Base-by-base conservation (phyloP, 2,888 invertebrate genomes). In the Drosophila phalerata region DNA sequence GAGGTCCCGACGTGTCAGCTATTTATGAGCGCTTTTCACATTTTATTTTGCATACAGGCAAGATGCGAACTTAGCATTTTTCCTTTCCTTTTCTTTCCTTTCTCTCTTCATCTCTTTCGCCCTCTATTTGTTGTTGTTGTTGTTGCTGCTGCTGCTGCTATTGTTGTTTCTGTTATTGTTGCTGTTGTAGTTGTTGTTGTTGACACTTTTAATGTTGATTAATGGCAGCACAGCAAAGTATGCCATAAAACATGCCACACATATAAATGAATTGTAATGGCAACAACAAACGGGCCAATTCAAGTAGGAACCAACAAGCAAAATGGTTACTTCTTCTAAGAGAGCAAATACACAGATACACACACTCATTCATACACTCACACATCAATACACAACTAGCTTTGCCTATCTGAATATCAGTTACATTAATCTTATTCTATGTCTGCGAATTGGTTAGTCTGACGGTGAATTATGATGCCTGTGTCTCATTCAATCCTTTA, bases 181-280 rank as follows among this genome's bases (percentile, higher is more conserved):
- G 47, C 42, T 58, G 9, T 51, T 62, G 49, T 48, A 67, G 40
- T 42, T 67, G 63, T 79, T 82, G 62, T 66, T 83, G 81, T 78
- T 83, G 82, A 86, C 82, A 86, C 84, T 70, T 83, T 82, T 86
- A 82, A 82, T 86, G 82, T 86, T 82, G 82, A 82, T 82, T 82
- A 82, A 82, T 82, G 86, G 84, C 60, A 63, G 68, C 69, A 30
- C 49, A 47, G 69, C 48, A 81, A 73, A 80, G 79, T 53, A 67
- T 78, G 86, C 76, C 70, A 82, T 82, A 80, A 83, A 83, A 65
- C 84, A 76, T 71, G 84, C 76, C 79, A 70, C 86, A 73, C 86
- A 84, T 81, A 81, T 76, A 82, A 82, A 86, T 86, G 84, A 86
- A 82, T 84, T 84, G 81, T 84, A 84, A 78, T 77, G 57, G 42